Base-by-base conservation (phyloP, 2,888 invertebrate genomes). In the Heliconius aoede region DNA sequence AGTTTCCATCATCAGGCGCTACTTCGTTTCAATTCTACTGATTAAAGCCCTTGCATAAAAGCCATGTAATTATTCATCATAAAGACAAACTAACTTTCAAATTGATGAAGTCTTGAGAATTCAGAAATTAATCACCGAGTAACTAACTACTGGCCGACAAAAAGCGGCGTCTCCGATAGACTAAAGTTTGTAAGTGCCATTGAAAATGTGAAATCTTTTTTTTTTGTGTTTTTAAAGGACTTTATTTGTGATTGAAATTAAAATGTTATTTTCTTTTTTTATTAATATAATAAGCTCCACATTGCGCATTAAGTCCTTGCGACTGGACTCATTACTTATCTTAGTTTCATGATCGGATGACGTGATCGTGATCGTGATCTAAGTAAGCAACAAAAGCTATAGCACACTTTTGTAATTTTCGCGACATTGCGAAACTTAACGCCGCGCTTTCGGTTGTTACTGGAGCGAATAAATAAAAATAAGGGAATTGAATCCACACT, bases 121-220 rank as follows among this genome's bases (percentile, higher is more conserved):
- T 77, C 74, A 60, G 76, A 77, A 75, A 79, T 79, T 79, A 79
- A 79, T 79, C 77, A 77, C 71, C 15, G 61, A 76, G 75, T 77
- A 79, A 79, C 79, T 79, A 79, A 79, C 79, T 76, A 78, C 74
- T 78, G 79, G 72, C 78, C 76, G 69, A 76, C 78, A 76, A 78
- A 79, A 78, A 78, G 64, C 68, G n/a, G 24, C 60, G 40, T 71
- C 62, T 76, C 74, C 62, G 67, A 72, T 76, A 68, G 69, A 74
- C 72, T 72, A 11, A 76, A 79, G 72, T 78, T 79, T 76, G 71
- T 40, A 55, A 71, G 71, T 74, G 62, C 40, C 75, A 61, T 36
- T 71, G 69, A 55, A 36, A 68, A 60, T 62, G 55, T 28, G 64
- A 64, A 62, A 71, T 64, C 51, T 32, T 32, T 75, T 21, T 36